Percentiles rank a stretch among this genome's conserved stretches.
These are phyloP conservation scores for Malurus cyaneus DNA, from an alignment of 2,113 vertebrate species.

Conservation along the genomic window DNA sequence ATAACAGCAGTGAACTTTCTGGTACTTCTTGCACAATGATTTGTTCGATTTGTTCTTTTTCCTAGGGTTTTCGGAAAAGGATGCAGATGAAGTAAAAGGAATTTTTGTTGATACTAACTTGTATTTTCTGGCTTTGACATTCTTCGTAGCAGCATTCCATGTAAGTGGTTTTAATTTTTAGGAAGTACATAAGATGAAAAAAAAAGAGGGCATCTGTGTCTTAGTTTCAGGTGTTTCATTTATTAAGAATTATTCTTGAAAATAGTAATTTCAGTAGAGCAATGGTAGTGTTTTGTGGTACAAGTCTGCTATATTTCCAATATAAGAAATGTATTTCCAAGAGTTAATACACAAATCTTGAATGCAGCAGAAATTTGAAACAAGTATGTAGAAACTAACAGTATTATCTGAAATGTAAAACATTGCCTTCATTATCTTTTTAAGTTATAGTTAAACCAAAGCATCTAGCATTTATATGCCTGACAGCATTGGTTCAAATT, in stretches of 20 bases:
- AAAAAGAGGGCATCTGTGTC: fast-evolving
- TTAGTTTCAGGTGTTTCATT: not conserved
- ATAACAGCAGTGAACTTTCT: not conserved
- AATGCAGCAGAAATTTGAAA: not conserved
- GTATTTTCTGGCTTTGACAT: constrained; percentile 94
- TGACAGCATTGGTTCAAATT: not conserved
- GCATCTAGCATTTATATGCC: not conserved
- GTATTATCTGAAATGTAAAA: not conserved
- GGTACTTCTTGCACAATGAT: not conserved
- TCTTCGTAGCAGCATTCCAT: constrained; percentile 96
- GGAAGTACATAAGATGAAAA: not conserved
- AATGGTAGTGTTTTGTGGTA: not conserved
- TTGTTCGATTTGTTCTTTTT: not conserved
- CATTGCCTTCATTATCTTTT: not conserved
- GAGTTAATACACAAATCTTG: not conserved
- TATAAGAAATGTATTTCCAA: not conserved
- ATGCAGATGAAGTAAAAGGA: constrained; percentile 96
- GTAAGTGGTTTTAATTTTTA: constrained; percentile 71
- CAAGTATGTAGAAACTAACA: not conserved
- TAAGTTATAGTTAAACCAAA: not conserved
- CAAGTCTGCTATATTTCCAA: not conserved
- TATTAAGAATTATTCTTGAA: not conserved
- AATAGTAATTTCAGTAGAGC: not conserved
- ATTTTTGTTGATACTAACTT: constrained; percentile 99
- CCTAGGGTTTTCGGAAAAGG: constrained; percentile 96